Evolutionary conservation across 2,113 vertebrate species (phyloP), one percentile per base, ranked within the genome.

Genomic region (Fulmarus glacialis): DNA sequence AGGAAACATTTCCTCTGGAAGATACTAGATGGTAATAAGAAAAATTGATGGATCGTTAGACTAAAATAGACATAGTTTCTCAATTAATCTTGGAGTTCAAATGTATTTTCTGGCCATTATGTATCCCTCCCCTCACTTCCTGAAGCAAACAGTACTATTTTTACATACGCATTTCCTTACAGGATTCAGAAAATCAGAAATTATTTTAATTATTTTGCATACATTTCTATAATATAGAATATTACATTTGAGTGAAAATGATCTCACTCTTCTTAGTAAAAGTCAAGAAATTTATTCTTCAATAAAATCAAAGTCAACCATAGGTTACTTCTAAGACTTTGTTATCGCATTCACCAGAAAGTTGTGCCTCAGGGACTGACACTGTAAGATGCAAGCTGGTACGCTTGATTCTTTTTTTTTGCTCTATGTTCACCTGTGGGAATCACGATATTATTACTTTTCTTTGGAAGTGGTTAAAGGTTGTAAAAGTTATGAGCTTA

Each of bases 391-490:
- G 30, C 36, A 82, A 79, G 63, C 64, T 86, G 68, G 38, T 22
- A 85, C 0, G 0, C 83, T 79, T 86, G 26, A 42, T 36, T 42
- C 53, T 66, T 78, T 74, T 82, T 82, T 91, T 67, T 77, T 14
- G 14, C 56, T 77, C 50, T 50, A 1, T 90, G 22, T 87, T 93
- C 75, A 67, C 87, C 85, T 85, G 26, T 93, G 87, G 92, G 89
- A 98, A 34, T 94, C 78, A 30, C 43, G 40, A 11, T 70, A 67
- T 95, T 97, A 87, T 87, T 97, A 64, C 89, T 95, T 96, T 96
- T 95, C 82, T 77, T 67, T 91, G 62, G 55, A 89, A 92, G 42
- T 50, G 52, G 56, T 80, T 95, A 96, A 91, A 83, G 73, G 70
- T 83, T 92, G 42, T 66, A 92, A 90, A 64, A 64, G 40, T 96